phyloP scores from a whole-genome alignment of 2,113 vertebrate species.

The Desmodus rotundus region DNA sequence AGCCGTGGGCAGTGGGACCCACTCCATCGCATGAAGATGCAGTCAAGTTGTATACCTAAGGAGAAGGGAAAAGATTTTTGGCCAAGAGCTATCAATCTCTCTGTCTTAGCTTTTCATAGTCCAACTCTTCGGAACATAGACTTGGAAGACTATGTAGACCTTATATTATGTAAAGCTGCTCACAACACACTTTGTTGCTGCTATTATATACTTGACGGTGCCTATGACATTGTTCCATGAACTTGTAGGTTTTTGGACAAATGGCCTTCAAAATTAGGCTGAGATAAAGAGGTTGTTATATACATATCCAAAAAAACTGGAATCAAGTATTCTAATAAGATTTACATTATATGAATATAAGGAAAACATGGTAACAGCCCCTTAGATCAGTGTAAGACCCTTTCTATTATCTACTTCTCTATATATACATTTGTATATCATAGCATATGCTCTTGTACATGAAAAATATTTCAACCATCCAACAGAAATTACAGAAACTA shows the following conservation, averaged over 20 bases:
- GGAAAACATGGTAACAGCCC: not conserved
- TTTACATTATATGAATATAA: not conserved
- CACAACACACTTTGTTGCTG: not conserved
- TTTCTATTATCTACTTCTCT: not conserved
- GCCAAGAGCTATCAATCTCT: not conserved
- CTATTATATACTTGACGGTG: not conserved
- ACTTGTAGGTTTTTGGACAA: not conserved
- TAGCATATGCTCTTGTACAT: not conserved
- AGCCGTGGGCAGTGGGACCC: fast-evolving
- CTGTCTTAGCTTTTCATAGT: not conserved
- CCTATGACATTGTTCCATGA: not conserved
- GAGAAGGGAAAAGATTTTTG: not conserved
- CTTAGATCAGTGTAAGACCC: not conserved
- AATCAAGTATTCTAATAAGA: not conserved
- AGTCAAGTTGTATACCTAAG: not conserved
- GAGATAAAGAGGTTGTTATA: not conserved
- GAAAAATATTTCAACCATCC: not conserved
- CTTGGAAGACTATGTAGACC: fast-evolving
- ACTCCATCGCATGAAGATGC: not conserved
- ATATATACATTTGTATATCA: not conserved
- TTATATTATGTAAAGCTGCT: not conserved
- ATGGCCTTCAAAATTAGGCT: not conserved
- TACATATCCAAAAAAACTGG: not conserved
- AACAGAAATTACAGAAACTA: not conserved
- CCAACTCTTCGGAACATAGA: not conserved